These are phyloP conservation scores for Gandaritis pyraliata DNA, from an alignment of 2,888 invertebrate species.

Conservation along the genomic window DNA sequence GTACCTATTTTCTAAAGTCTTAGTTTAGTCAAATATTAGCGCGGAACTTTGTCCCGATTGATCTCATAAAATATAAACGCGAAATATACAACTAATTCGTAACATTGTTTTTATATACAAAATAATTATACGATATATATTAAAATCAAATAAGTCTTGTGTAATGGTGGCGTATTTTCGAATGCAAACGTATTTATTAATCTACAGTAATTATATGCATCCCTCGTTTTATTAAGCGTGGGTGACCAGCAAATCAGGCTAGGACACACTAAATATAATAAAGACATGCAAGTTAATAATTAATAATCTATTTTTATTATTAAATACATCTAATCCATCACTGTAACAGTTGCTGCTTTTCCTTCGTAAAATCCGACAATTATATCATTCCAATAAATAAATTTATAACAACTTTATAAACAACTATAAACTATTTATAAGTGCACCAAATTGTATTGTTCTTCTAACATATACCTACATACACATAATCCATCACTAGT, in stretches of 20 bases:
- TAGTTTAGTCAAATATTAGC: neutral
- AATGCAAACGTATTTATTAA: neutral
- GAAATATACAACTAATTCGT: neutral
- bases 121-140: neutral
- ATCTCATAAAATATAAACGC: neutral
- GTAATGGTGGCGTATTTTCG: conserved; percentile 4
- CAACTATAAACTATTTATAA: neutral
- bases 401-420: neutral
- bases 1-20: too few species aligned
- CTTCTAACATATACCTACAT: neutral
- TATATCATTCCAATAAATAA: conserved; percentile 1
- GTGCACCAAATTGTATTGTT: neutral
- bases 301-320: neutral
- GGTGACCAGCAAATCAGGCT: neutral
- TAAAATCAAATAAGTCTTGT: conserved; percentile 1
- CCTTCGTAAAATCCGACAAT: conserved; percentile 1
- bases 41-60: neutral
- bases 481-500: neutral
- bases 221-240: neutral
- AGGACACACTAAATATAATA: neutral
- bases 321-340: neutral
- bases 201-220: neutral
- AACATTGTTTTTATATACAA: neutral
- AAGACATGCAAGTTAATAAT: neutral
- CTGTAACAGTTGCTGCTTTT: conserved; percentile 1